Conservation (phyloP, 2,113 vertebrate genomes). For the Falcunculus frontatus region DNA sequence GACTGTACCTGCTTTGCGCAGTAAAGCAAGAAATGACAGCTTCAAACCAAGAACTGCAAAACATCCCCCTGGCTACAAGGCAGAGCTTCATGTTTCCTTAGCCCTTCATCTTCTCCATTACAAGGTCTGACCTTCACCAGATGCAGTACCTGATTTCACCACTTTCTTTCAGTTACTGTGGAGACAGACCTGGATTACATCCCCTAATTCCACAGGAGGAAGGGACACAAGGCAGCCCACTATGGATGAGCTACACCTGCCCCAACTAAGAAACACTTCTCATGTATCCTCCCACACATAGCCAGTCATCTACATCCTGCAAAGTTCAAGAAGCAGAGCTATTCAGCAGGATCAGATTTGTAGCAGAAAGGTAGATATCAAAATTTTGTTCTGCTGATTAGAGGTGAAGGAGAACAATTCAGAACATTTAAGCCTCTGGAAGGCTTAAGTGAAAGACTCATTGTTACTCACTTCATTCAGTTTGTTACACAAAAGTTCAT, state of each 20-base stretch:
- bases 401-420: background rate
- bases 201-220: background rate
- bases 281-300: background rate
- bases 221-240: background rate
- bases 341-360: background rate
- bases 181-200: background rate
- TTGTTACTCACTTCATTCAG: background rate
- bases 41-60: background rate
- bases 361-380: background rate
- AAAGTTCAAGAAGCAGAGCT: background rate
- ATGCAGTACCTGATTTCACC: background rate
- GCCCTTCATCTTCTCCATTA: background rate
- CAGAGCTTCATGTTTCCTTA: background rate
- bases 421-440: background rate
- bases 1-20: background rate
- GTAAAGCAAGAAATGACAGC: background rate
- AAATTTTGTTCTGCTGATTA: background rate
- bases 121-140: background rate
- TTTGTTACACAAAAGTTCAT: background rate
- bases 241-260: background rate
- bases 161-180: background rate
- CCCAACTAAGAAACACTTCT: background rate
- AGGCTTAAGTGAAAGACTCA: background rate
- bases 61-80: background rate
- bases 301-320: background rate